These are phyloP conservation scores for Platyscelio sp. DNA, from an alignment of 2,888 invertebrate genomes.

Conservation along the genomic window DNA sequence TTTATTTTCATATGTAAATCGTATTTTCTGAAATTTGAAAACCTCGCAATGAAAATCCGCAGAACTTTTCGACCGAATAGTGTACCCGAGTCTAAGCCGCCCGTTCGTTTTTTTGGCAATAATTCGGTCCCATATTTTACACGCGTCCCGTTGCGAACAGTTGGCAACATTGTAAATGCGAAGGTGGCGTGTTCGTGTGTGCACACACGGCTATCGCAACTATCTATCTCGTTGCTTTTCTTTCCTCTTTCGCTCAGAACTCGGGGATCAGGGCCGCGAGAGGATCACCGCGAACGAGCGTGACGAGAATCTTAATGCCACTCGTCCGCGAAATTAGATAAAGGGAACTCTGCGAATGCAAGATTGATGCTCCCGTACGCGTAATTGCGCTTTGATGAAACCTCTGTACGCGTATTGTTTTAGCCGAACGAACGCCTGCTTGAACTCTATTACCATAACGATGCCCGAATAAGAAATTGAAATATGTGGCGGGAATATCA, in stretches of 20 bases:
- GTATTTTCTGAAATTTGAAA: too few species aligned
- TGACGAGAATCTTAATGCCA: slow-evolving; percentile 57
- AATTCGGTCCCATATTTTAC: slow-evolving; percentile 27
- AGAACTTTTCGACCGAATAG: too few species aligned
- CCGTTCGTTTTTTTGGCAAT: not conserved
- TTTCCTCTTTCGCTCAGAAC: slow-evolving; percentile 35
- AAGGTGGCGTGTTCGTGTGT: slow-evolving; percentile 29
- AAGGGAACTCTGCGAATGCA: slow-evolving; percentile 48
- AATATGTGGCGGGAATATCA: slow-evolving; percentile 31
- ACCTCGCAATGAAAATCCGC: too few species aligned
- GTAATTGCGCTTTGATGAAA: slow-evolving; percentile 42
- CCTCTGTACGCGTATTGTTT: slow-evolving; percentile 18
- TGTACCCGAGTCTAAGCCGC: not conserved
- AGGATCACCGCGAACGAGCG: slow-evolving; percentile 49
- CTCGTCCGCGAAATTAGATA: slow-evolving; percentile 48
- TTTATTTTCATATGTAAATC: too few species aligned
- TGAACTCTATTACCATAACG: slow-evolving; percentile 34
- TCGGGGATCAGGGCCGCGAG: slow-evolving; percentile 48
- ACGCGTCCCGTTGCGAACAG: too few species aligned
- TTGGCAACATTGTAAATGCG: slow-evolving; percentile 41
- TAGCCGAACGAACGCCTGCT: not conserved
- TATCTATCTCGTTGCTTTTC: slow-evolving; percentile 47
- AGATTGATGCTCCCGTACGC: slow-evolving; percentile 34
- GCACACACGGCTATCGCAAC: slow-evolving; percentile 45
- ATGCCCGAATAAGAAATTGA: slow-evolving; percentile 36